These are phyloP conservation scores for Saccostrea cuccullata DNA, from an alignment of 1,140 invertebrate species.

Conservation along the genomic window DNA sequence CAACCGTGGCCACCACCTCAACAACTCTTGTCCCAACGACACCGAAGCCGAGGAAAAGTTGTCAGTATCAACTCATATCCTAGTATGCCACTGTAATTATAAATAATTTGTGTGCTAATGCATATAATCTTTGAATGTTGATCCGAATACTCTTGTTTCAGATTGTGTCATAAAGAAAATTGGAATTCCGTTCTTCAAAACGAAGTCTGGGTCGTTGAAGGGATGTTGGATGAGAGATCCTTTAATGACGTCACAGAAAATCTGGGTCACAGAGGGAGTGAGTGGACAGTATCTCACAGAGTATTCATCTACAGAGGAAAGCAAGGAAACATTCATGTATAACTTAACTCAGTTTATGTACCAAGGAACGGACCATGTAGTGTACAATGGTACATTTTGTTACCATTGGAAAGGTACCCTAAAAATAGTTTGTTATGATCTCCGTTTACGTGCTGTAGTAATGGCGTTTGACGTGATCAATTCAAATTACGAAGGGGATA, in stretches of 20 bases:
- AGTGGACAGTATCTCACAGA: not conserved
- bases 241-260: not conserved
- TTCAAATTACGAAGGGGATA: not conserved
- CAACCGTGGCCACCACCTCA: not conserved
- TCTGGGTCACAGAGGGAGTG: not conserved
- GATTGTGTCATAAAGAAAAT: constrained; percentile 29
- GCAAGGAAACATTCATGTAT: not conserved
- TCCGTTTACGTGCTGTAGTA: not conserved
- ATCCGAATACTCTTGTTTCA: not conserved
- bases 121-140: too few relatives aligned
- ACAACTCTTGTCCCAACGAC: constrained; percentile 8
- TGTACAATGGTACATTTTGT: constrained; percentile 14
- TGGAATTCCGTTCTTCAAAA: constrained; percentile 28
- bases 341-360: constrained; percentile 7
- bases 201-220: not conserved
- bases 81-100: too few relatives aligned
- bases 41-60: constrained; percentile 4
- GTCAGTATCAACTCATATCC: not conserved
- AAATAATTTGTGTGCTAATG: too few relatives aligned
- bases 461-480: not conserved
- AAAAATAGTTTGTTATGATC: not conserved
- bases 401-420: constrained; percentile 9
- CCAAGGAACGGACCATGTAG: constrained; percentile 6
- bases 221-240: constrained; percentile 17
- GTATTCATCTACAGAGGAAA: not conserved